Evolutionary conservation across 2,888 invertebrate genomes (phyloP), one percentile per base, ranked within the genome.

Genomic region (Empis stercorea): DNA sequence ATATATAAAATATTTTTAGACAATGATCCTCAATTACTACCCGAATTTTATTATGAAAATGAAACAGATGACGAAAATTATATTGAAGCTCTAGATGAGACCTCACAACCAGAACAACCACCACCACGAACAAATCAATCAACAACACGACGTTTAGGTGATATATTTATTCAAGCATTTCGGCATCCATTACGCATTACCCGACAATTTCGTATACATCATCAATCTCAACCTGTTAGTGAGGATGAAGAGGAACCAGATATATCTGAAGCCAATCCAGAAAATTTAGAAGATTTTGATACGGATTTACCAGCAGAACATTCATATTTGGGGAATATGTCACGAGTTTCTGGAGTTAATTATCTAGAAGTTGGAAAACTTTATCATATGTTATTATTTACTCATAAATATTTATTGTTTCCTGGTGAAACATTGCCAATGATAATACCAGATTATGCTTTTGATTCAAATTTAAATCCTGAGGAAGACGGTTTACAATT

Each of bases 361-460:
- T 70, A 82, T 49, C 63, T 80, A 43, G 80, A 81, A 53, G 72
- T 73, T 39, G 74, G 72, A 37, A 66, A 72, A 48, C 61, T 66
- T 14, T 68, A 73, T 47, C 67, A 69, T 17, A 61, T 84, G 49
- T 78, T 81, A 5, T 60, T 84, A 43, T 68, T 81, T 32, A 65
- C 74, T 41, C 72, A 78, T 49, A 73, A 76, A 38, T 72, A 78
- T 42, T 69, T 86, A 44, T 75, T 87, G 14, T 80, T 87, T 54
- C 88, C 89, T 9, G 87, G 87, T 2, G 87, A 87, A 66, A 84
- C 81, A 2, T 65, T 89, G 20, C 88, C 88, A 0, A 73, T 89
- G 52, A 78, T 69, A 58, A 61, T 81, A 38, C 71, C 79, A 4
- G 71, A 70, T 20, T 57, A 57, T 48, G 56, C 65, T 13, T 64